Percentiles rank a stretch among this genome's conserved stretches.
Evolutionary conservation across 2,797 vertebrate species (phyloP).

Genomic region (Muscicapa striata): DNA sequence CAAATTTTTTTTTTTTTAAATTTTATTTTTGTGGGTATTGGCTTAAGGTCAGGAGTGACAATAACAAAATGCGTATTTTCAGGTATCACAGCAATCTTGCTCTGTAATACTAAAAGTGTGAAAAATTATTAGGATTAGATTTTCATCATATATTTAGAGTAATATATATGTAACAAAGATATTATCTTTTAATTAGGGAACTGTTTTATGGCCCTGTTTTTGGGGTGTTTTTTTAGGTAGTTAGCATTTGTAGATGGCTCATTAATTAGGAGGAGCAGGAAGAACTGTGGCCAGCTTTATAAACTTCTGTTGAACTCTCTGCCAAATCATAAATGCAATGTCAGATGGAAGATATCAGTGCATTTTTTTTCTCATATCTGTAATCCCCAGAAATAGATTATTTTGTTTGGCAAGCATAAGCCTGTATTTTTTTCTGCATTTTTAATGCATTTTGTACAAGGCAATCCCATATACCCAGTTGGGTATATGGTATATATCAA

Average conservation of each 20-base stretch:
- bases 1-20: not conserved
- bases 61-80: not conserved
- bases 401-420: conserved; percentile 4
- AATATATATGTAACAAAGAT: not conserved
- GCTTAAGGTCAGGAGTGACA: not conserved
- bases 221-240: fast-evolving
- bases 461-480: not conserved
- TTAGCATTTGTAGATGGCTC: not conserved
- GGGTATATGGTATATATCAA: not conserved
- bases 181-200: not conserved
- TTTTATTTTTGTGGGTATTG: not conserved
- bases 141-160: not conserved
- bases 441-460: not conserved
- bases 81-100: not conserved
- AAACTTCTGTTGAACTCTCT: not conserved
- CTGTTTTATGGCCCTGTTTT: not conserved
- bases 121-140: not conserved
- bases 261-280: not conserved
- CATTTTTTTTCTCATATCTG: not conserved
- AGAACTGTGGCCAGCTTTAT: not conserved
- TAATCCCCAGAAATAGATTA: not conserved
- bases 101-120: not conserved
- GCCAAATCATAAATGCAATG: not conserved
- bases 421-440: not conserved
- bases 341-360: not conserved